Base-by-base conservation (phyloP, 2,888 invertebrate species). In the Drosophila flavopinicola region DNA sequence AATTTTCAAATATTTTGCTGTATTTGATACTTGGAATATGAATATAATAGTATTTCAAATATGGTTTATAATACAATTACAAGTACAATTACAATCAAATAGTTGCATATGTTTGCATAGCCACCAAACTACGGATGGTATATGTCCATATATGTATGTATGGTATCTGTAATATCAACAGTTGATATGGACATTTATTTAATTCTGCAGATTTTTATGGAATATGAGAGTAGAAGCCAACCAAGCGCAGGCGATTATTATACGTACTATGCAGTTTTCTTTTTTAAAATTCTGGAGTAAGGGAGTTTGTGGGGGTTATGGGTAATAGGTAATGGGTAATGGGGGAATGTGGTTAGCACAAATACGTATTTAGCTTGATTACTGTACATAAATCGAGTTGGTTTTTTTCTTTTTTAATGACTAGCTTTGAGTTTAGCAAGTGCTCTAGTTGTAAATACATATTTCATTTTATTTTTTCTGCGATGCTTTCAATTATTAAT, bases 11-110 rank as follows among this genome's bases (percentile, higher is more conserved):
- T 82, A 64, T 65, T 60, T 61, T 51, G 54, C 60, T 82, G 82
- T 84, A 80, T 86, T 86, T 84, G 58, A 84, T 82, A 80, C 72
- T 84, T 86, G 72, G 85, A 86, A 80, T 82, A 80, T 71, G 75
- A 78, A 64, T 80, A 82, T 77, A 77, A 60, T 78, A 68, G 72
- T 68, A 64, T 75, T 74, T 85, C 61, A 76, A 78, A 83, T 83
- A 79, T 78, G 73, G 56, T 53, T 65, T 69, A 69, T 65, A 68
- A 73, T 73, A 61, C 73, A 72, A 74, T 49, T 79, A 79, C 82
- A 70, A 58, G 61, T 83, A 82, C 73, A 82, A 78, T 78, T 80
- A 80, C 78, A 74, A 84, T 85, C 72, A 64, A 75, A 82, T 85
- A 78, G 68, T 78, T 71, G 78, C 45, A 51, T 63, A 67, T 52